A percentile compares a stretch with the other conserved stretches of the same genome.
These are phyloP conservation scores for Nannoperca obscura DNA, from an alignment of 2,797 vertebrate species.

Conservation along the genomic window DNA sequence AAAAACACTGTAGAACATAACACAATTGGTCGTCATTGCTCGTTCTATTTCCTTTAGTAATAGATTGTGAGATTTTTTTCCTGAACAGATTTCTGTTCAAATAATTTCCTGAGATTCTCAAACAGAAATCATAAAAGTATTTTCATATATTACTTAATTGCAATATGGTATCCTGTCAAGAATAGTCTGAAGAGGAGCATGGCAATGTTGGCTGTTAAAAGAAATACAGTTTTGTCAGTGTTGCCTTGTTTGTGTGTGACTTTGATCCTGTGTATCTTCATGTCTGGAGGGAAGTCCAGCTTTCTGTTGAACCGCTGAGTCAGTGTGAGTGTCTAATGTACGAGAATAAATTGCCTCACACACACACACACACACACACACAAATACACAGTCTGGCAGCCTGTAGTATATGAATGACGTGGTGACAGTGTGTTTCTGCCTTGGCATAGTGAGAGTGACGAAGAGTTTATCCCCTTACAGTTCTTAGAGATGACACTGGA, in stretches of 20 bases:
- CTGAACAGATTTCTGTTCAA: not conserved
- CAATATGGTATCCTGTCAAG: not conserved
- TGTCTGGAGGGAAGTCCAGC: not conserved
- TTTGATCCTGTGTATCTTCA: not conserved
- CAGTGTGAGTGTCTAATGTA: conserved; percentile 7
- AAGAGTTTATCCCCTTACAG: conserved; percentile 7
- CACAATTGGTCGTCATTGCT: too few species aligned
- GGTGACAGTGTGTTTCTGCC: conserved; percentile 10
- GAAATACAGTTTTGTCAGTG: not conserved
- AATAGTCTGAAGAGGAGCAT: not conserved
- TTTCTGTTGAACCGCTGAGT: conserved; percentile 6
- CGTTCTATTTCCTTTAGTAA: too few species aligned
- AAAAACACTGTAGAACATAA: too few species aligned
- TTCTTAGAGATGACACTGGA: not conserved
- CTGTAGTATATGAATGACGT: not conserved
- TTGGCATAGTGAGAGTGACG: conserved; percentile 5
- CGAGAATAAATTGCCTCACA: conserved; percentile 8
- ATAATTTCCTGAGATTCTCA: not conserved
- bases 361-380: not conserved
- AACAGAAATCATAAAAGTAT: too few species aligned
- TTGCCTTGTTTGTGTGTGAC: not conserved
- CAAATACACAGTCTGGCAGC: not conserved
- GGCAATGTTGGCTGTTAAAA: not conserved
- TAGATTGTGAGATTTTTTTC: not conserved
- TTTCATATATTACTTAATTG: not conserved